Percentiles rank a stretch among this genome's conserved stretches.
phyloP scores from a whole-genome alignment of 2,113 vertebrate species.

The Caranx ignobilis region DNA sequence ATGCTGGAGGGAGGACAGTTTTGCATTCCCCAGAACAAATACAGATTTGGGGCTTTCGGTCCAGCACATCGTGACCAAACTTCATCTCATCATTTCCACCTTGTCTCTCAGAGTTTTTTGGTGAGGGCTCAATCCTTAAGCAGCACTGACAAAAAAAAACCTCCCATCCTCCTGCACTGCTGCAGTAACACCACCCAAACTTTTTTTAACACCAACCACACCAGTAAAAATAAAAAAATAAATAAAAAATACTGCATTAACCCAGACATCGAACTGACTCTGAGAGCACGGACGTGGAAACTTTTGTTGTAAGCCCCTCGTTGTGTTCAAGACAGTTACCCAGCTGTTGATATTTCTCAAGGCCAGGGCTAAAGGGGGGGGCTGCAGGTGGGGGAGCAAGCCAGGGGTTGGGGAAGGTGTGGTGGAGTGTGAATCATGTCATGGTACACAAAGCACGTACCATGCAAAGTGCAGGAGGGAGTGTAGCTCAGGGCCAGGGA shows the following conservation, averaged over 20 bases:
- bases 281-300: slow-evolving; percentile 27
- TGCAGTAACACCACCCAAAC: slow-evolving; percentile 70
- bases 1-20: slow-evolving; percentile 78
- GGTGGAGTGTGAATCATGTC: slow-evolving; percentile 78
- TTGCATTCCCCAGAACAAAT: slow-evolving; percentile 77
- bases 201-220: slow-evolving; percentile 51
- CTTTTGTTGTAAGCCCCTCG: slow-evolving; percentile 40
- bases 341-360: slow-evolving; percentile 72
- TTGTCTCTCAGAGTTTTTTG: slow-evolving; percentile 61
- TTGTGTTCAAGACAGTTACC: slow-evolving; percentile 28
- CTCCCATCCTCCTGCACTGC: slow-evolving; percentile 46
- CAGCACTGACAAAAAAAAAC: slow-evolving; percentile 47
- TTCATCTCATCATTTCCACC: slow-evolving; percentile 70
- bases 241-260: slow-evolving; percentile 43
- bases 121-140: slow-evolving; percentile 56
- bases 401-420: slow-evolving; percentile 34
- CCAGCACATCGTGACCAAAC: slow-evolving; percentile 65
- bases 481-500: slow-evolving; percentile 84
- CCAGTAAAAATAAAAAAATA: slow-evolving; percentile 38
- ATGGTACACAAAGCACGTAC: slow-evolving; percentile 85
- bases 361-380: slow-evolving; percentile 50
- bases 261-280: slow-evolving; percentile 36
- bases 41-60: slow-evolving; percentile 67
- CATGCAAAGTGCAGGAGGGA: slow-evolving; percentile 83
- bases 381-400: slow-evolving; percentile 65